Conservation (phyloP, 2,888 invertebrate species). For the Argyresthia goedartella region DNA sequence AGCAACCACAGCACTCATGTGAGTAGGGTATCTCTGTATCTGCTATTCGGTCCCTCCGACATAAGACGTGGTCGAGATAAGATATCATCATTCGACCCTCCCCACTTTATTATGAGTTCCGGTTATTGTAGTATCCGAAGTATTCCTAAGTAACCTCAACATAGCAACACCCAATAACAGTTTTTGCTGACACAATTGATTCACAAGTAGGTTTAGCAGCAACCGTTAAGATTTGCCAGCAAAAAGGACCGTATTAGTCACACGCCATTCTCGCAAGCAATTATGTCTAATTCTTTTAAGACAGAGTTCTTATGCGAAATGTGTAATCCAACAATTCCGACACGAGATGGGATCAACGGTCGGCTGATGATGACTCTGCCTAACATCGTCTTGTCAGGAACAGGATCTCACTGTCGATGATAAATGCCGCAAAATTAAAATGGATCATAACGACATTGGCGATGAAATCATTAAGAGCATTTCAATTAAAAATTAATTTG, state of each 20-base stretch:
- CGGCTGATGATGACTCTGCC: slow-evolving; percentile 24
- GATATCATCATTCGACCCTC: too few relatives aligned
- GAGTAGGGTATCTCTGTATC: slow-evolving; percentile 30
- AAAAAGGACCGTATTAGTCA: slow-evolving; percentile 3
- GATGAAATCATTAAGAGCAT: too few relatives aligned
- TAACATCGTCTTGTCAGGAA: slow-evolving; percentile 32
- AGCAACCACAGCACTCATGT: slow-evolving; percentile 86
- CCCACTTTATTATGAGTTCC: too few relatives aligned
- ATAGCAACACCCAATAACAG: not conserved
- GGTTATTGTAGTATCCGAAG: too few relatives aligned
- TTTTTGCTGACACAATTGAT: not conserved
- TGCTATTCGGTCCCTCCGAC: not conserved
- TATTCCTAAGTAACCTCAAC: not conserved
- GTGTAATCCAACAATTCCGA: slow-evolving; percentile 24
- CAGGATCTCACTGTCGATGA: slow-evolving; percentile 29
- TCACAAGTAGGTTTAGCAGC: not conserved
- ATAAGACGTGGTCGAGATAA: not conserved
- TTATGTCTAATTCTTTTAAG: too few relatives aligned
- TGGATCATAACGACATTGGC: not conserved
- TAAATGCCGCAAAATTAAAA: slow-evolving; percentile 8
- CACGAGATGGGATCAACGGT: slow-evolving; percentile 37
- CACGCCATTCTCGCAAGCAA: slow-evolving; percentile 4
- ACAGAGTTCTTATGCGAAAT: slow-evolving; percentile 23
- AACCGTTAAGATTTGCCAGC: not conserved
- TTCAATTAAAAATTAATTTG: too few relatives aligned